phyloP scores from a whole-genome alignment of 2,797 vertebrate species.

The Psittacula derbiana region DNA sequence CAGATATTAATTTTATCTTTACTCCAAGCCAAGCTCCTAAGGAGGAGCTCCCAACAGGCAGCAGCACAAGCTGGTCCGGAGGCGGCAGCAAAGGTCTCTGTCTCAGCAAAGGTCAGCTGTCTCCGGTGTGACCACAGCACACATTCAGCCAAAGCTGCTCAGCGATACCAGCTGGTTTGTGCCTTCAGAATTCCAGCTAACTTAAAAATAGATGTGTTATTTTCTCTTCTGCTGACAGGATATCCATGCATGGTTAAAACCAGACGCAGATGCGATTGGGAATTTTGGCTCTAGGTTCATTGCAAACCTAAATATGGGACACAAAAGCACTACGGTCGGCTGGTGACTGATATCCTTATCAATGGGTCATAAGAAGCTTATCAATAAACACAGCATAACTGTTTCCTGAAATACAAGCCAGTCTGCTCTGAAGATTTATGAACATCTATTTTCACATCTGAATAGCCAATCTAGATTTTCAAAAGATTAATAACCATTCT shows the following conservation, averaged over 20 bases:
- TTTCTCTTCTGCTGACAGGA: conserved; percentile 85
- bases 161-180: conserved; percentile 28
- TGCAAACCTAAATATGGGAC: conserved; percentile 65
- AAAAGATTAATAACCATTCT: background rate
- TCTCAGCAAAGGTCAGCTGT: background rate
- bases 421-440: background rate
- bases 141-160: conserved; percentile 2
- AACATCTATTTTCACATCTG: background rate
- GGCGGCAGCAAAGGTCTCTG: conserved; percentile 78
- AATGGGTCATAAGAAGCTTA: background rate
- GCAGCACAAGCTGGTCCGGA: conserved; percentile 38
- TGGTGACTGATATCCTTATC: background rate
- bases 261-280: conserved; percentile 57
- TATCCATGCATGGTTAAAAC: conserved; percentile 81
- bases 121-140: conserved; percentile 19
- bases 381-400: background rate
- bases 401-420: background rate
- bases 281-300: conserved; percentile 73
- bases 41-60: background rate
- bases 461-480: background rate
- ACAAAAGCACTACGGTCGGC: background rate
- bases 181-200: conserved; percentile 77
- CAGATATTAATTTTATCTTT: background rate
- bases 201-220: conserved; percentile 92
- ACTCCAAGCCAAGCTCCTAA: background rate